These are phyloP conservation scores for Oscheius myriophilus DNA, from an alignment of 2,888 invertebrate species.

Conservation along the genomic window DNA sequence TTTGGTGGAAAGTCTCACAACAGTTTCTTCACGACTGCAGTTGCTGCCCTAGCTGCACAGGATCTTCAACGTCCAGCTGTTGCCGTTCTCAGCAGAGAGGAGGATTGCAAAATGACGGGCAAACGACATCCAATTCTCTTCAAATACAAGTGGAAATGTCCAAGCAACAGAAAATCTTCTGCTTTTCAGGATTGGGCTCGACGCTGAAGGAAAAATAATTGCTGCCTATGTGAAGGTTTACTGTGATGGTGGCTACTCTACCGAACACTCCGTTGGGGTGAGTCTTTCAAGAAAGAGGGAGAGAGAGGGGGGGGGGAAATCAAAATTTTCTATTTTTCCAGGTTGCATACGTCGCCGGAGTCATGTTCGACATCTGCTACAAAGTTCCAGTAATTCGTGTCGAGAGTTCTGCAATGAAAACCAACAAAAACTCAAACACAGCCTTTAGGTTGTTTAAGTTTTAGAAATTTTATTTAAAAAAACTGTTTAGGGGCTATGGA, in stretches of 20 bases:
- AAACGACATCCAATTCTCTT: slow-evolving; percentile 86
- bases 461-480: neutral
- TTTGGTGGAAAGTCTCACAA: slow-evolving; percentile 60
- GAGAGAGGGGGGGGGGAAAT: no score
- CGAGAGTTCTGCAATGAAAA: slow-evolving; percentile 80
- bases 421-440: slow-evolving; percentile 89
- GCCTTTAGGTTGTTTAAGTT: slow-evolving; percentile 73
- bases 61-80: slow-evolving; percentile 79
- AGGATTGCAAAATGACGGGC: slow-evolving; percentile 89
- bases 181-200: slow-evolving; percentile 66
- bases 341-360: slow-evolving; percentile 19
- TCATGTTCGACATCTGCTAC: slow-evolving; percentile 73
- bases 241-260: slow-evolving; percentile 84
- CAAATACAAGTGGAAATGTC: slow-evolving; percentile 77
- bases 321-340: neutral
- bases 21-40: slow-evolving; percentile 37
- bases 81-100: slow-evolving; percentile 88
- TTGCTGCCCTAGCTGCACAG: slow-evolving; percentile 36
- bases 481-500: slow-evolving; percentile 81
- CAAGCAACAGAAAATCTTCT: neutral
- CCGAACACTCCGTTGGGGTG: slow-evolving; percentile 79
- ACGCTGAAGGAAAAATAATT: slow-evolving; percentile 80
- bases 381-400: slow-evolving; percentile 81
- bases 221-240: slow-evolving; percentile 82
- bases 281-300: neutral